Base-by-base conservation (phyloP, 37 sponge, comb jelly and placozoan species). In the Bolinopsis microptera region DNA sequence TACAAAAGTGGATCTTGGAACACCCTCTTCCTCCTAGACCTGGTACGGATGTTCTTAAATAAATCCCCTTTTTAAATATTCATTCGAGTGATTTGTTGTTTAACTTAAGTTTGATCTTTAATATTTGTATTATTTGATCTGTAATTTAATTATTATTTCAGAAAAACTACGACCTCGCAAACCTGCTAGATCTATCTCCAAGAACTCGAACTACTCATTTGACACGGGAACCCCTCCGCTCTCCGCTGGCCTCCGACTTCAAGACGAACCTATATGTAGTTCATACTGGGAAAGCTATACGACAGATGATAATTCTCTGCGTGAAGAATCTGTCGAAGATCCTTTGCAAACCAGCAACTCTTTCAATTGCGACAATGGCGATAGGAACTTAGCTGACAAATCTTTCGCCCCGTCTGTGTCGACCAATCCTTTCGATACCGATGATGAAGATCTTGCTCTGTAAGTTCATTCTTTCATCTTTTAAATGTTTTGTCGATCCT, bases 201-300 rank as follows among this genome's bases (percentile, higher is more conserved):
- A 70, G 74, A 28, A 1, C 74, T 70, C 74, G 24, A 70, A 22
- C 74, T 70, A 28, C 74, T 70, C 74, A 9, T 22, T 28, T 3
- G 74, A 22, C 30, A 70, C 28, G 28, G 5, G 2, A 2, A 70
- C 24, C 21, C 74, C 74, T n/a, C 74, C 74, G 2, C 24, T 26
- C 3, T 70, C 74, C 21, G 74, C 74, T 3, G 74, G 74, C 2
- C 74, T 26, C 74, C 5, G 74, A 26, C 25, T 26, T n/a, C 74
- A 70, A n/a, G 74, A 70, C 30, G 74, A 70, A n/a, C 74, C 74
- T 24, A 22, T 70, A 1, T 70, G 74, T n/a, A 70, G 74, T 22
- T 22, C 74, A 3, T 70, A n/a, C 74, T 70, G 74, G 74, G 74
- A 70, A n/a, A 70, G 24, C 25, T 70, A 70, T n/a, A 9, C 74